These are phyloP conservation scores for Odocoileus hemionus DNA, from an alignment of 2,113 vertebrate genomes.

Conservation along the genomic window DNA sequence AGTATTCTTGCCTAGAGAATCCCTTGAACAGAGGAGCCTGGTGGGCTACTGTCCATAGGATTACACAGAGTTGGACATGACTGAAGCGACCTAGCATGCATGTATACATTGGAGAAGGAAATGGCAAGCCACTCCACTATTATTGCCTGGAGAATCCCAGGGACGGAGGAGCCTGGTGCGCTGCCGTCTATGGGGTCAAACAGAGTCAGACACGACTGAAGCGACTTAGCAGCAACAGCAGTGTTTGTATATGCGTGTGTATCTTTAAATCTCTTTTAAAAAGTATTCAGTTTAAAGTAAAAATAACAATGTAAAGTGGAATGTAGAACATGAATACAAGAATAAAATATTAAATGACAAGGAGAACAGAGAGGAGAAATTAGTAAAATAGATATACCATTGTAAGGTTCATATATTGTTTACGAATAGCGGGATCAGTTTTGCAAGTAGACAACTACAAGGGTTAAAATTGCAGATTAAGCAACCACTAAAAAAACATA, in stretches of 20 bases:
- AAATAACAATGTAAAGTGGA: background rate
- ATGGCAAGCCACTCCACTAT: background rate
- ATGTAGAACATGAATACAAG: background rate
- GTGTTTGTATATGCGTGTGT: background rate
- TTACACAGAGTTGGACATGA: background rate
- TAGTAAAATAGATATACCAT: background rate
- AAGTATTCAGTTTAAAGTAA: background rate
- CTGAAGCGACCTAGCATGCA: background rate
- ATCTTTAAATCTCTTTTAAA: background rate
- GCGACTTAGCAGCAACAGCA: background rate
- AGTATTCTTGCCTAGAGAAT: background rate
- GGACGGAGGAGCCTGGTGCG: background rate
- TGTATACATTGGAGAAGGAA: background rate
- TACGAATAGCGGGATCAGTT: background rate
- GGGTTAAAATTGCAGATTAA: background rate
- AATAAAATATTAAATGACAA: background rate
- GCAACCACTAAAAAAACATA: background rate
- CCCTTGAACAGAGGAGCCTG: background rate
- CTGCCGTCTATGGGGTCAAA: fast-evolving
- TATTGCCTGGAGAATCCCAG: background rate
- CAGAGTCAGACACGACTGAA: background rate
- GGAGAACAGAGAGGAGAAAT: background rate
- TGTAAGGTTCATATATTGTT: background rate
- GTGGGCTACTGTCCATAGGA: background rate
- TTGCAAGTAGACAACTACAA: background rate